Conservation (phyloP, 1,140 invertebrate genomes). For the Tachypleus tridentatus region DNA sequence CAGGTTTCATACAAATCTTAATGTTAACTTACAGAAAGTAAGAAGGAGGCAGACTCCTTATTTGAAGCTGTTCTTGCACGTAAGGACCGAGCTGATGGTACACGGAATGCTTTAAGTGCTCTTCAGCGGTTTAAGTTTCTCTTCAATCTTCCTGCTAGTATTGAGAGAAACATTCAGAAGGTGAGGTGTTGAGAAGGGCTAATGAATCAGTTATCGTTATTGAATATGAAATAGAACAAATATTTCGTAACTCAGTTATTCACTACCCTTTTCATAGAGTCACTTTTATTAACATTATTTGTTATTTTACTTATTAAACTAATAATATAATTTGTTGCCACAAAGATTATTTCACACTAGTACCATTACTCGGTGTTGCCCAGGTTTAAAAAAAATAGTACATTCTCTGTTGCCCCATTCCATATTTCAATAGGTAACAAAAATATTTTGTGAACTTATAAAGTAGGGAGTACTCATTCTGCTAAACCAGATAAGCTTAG, state of each 20-base stretch:
- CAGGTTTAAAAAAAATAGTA: too few species aligned
- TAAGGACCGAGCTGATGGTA: constrained; percentile 90
- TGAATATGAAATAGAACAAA: constrained; percentile 3
- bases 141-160: constrained; percentile 86
- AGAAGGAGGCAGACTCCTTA: constrained; percentile 77
- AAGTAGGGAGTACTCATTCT: too few species aligned
- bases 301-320: not conserved
- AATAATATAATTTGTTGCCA: too few species aligned
- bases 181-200: constrained; percentile 24
- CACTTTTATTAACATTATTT: constrained; percentile 2
- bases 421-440: too few species aligned
- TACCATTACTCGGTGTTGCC: too few species aligned
- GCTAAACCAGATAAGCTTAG: too few species aligned
- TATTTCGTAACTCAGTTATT: not conserved
- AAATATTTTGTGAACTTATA: too few species aligned
- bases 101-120: constrained; percentile 83
- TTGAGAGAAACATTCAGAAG: constrained; percentile 83
- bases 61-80: constrained; percentile 88
- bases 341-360: too few species aligned
- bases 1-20: constrained; percentile 3
- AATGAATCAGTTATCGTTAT: not conserved
- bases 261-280: not conserved
- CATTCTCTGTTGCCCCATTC: too few species aligned
- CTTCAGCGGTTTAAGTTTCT: constrained; percentile 82
- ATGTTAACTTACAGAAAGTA: constrained; percentile 53